Evolutionary conservation across 2,113 vertebrate species (phyloP).

Genomic region (Tetrax tetrax): DNA sequence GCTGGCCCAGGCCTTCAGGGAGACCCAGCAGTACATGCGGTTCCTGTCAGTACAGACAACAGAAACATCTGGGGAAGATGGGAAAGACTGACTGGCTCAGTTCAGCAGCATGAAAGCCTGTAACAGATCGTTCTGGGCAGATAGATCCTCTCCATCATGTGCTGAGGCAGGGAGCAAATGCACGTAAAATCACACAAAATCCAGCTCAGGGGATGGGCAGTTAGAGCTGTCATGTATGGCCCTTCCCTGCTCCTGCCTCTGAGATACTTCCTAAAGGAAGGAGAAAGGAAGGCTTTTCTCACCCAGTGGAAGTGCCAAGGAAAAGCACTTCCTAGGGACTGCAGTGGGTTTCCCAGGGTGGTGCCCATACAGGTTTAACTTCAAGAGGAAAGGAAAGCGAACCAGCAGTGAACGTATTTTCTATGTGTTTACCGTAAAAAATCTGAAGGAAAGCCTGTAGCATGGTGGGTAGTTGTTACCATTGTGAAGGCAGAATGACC

Average conservation of each 20-base stretch:
- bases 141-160: neutral
- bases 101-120: neutral
- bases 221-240: neutral
- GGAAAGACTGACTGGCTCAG: neutral
- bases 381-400: neutral
- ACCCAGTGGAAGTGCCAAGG: neutral
- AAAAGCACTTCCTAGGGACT: neutral
- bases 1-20: neutral
- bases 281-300: neutral
- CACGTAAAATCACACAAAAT: neutral
- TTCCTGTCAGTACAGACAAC: slow-evolving; percentile 44
- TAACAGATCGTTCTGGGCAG: neutral
- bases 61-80: slow-evolving; percentile 14
- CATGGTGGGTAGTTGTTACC: neutral
- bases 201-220: neutral
- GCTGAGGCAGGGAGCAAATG: neutral
- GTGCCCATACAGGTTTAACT: neutral
- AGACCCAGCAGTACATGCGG: neutral
- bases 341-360: neutral
- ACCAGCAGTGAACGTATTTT: neutral
- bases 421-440: neutral
- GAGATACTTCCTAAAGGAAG: neutral
- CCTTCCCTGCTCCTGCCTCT: neutral
- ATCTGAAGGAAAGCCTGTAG: neutral
- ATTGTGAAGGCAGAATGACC: neutral